Conservation (phyloP, 2,113 vertebrate genomes). For the Uria lomvia region DNA sequence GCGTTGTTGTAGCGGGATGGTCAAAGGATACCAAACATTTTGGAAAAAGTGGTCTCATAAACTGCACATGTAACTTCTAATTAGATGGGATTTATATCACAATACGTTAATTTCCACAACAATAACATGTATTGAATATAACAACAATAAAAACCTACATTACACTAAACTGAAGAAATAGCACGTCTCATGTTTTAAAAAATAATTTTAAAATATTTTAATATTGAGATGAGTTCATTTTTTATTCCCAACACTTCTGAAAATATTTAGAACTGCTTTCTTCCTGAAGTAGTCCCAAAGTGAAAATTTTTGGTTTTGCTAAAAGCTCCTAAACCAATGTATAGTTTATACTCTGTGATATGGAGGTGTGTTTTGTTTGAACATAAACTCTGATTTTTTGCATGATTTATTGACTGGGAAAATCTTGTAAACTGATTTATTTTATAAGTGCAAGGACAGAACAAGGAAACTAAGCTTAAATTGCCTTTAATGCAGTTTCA, state of each 20-base stretch:
- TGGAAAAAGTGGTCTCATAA: not conserved
- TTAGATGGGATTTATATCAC: not conserved
- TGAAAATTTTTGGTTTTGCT: accelerated
- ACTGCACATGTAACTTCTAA: not conserved
- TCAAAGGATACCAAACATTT: not conserved
- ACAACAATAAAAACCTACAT: not conserved
- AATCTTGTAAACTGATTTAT: not conserved
- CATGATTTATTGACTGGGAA: not conserved
- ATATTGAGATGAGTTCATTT: not conserved
- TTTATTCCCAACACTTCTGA: not conserved
- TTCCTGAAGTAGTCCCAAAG: not conserved
- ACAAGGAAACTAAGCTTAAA: not conserved
- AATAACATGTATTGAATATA: not conserved
- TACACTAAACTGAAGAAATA: not conserved
- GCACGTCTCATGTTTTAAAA: not conserved
- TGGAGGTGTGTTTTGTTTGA: not conserved
- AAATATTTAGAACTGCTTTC: not conserved
- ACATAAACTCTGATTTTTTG: not conserved
- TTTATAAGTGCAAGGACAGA: not conserved
- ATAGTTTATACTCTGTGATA: not conserved
- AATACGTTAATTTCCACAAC: not conserved
- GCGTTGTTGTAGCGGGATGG: not conserved
- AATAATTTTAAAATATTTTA: not conserved
- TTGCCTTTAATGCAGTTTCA: not conserved
- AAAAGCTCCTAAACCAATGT: not conserved